These are phyloP conservation scores for Heliopora coerulea DNA, from an alignment of 92 coral and sea anemone species.

Conservation along the genomic window DNA sequence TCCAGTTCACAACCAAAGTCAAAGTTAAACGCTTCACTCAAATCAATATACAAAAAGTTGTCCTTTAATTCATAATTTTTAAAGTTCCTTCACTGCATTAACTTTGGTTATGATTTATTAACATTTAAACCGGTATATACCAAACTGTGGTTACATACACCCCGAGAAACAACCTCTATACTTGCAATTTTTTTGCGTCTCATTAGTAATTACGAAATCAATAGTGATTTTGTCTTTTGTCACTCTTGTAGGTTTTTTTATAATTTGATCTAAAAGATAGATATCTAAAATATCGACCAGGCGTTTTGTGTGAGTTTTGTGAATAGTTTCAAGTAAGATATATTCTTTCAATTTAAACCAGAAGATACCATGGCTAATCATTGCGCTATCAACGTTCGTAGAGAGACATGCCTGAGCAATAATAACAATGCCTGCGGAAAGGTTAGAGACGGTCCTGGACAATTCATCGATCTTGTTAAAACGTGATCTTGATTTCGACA, in stretches of 20 bases:
- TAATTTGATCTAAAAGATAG: background rate
- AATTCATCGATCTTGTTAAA: too few relatives aligned
- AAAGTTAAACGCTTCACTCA: background rate
- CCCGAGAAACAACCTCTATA: background rate
- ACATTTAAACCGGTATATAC: background rate
- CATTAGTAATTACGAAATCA: background rate
- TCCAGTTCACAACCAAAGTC: background rate
- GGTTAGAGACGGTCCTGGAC: too few relatives aligned
- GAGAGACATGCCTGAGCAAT: too few relatives aligned
- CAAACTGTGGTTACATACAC: background rate
- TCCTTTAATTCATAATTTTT: background rate
- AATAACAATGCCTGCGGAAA: too few relatives aligned
- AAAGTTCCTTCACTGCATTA: background rate
- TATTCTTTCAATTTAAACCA: too few relatives aligned
- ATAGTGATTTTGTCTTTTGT: background rate
- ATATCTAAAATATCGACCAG: background rate
- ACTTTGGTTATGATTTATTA: background rate
- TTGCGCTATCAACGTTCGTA: too few relatives aligned
- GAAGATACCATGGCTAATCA: too few relatives aligned
- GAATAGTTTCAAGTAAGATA: too few relatives aligned
- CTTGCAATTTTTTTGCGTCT: background rate
- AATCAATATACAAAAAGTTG: background rate
- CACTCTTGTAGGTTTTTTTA: background rate
- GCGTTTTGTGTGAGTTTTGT: background rate
- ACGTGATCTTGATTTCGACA: too few relatives aligned